phyloP scores from a whole-genome alignment of 2,888 invertebrate species.

The Brachypalpus laphriformis region DNA sequence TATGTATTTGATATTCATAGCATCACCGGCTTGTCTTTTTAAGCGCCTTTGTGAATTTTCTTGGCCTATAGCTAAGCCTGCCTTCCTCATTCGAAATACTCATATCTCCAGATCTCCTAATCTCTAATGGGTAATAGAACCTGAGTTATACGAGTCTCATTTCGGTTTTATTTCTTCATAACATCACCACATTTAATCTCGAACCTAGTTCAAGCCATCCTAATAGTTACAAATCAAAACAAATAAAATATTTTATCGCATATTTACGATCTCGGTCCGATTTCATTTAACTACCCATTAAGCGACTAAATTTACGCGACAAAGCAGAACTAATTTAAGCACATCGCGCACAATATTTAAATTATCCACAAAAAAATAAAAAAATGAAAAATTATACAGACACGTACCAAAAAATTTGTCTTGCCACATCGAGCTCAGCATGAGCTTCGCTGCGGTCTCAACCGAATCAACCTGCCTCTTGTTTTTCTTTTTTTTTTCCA shows the following conservation, averaged over 20 bases:
- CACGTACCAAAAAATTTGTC: constrained; percentile 3
- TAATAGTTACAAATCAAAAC: constrained; percentile 20
- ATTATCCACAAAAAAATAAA: constrained; percentile 11
- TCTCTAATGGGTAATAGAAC: not conserved
- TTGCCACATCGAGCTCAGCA: constrained; percentile 39
- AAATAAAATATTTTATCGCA: constrained; percentile 39
- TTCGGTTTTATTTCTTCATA: constrained; percentile 2
- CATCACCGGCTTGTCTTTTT: too few relatives aligned
- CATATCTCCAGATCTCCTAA: not conserved
- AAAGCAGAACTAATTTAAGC: constrained; percentile 46
- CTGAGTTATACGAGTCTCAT: not conserved
- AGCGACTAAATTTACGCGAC: constrained; percentile 36
- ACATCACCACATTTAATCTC: not conserved
- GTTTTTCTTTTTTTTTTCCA: constrained; percentile 6
- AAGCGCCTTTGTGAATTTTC: too few relatives aligned
- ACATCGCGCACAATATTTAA: constrained; percentile 36
- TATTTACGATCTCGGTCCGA: constrained; percentile 49
- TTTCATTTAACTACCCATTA: constrained; percentile 35
- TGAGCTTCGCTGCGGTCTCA: not conserved
- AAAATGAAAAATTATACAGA: constrained; percentile 16
- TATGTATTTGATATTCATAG: too few relatives aligned
- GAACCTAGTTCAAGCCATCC: not conserved
- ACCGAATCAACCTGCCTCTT: constrained; percentile 21
- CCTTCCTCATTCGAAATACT: not conserved
- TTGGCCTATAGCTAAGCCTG: too few relatives aligned